Percentiles rank a stretch among this genome's conserved stretches.
Conservation (phyloP, 2,113 vertebrate species). For the Cercocebus atys region DNA sequence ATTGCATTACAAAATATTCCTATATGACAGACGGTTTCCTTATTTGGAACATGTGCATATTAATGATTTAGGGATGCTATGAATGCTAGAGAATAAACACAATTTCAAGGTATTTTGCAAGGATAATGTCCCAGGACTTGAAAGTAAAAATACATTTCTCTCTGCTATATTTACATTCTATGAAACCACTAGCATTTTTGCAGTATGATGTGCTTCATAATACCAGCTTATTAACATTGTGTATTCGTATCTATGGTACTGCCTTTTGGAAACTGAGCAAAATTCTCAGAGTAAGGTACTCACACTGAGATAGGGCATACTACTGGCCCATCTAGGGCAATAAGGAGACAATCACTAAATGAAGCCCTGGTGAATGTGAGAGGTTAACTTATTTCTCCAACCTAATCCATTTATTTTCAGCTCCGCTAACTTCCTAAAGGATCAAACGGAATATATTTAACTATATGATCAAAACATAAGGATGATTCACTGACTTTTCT, state of each 20-base stretch:
- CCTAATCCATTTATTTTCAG: conserved; percentile 54
- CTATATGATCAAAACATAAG: conserved; percentile 68
- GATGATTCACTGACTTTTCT: conserved; percentile 66
- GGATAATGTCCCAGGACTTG: background rate
- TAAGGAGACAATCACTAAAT: background rate
- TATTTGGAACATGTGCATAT: background rate
- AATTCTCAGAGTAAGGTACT: background rate
- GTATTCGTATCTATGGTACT: background rate
- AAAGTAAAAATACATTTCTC: background rate
- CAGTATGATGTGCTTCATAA: background rate
- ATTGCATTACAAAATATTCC: background rate
- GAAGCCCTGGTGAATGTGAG: conserved; percentile 47
- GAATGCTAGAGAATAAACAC: conserved; percentile 11
- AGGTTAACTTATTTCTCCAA: conserved; percentile 57
- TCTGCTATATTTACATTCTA: background rate
- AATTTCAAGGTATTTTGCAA: conserved; percentile 36
- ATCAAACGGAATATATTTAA: conserved; percentile 72
- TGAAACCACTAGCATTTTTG: background rate
- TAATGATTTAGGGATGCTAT: conserved; percentile 15
- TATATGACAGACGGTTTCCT: background rate
- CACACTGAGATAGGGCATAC: background rate
- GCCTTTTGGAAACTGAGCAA: background rate
- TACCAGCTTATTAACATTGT: background rate
- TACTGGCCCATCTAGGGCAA: background rate
- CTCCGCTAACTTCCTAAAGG: conserved; percentile 44